phyloP scores from a whole-genome alignment of 2,113 vertebrate genomes.

The Phrynosoma blainvillii region DNA sequence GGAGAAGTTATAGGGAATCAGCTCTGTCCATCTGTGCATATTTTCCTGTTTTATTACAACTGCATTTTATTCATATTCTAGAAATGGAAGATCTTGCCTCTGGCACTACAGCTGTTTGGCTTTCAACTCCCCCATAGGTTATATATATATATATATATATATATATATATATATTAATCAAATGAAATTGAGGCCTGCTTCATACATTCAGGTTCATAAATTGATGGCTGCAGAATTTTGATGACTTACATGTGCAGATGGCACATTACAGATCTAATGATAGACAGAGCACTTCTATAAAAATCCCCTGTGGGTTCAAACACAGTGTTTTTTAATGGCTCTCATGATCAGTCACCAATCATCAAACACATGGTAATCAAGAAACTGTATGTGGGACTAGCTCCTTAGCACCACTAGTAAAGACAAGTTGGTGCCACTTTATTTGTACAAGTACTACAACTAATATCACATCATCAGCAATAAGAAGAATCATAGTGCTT shows the following conservation, averaged over 20 bases:
- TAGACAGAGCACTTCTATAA: neutral
- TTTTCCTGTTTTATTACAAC: constrained; percentile 1
- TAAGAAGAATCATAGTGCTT: no score
- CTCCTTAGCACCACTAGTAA: neutral
- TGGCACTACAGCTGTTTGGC: constrained; percentile 15
- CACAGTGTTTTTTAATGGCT: neutral
- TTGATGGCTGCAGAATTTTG: neutral
- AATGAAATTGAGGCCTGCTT: neutral
- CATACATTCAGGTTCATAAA: neutral
- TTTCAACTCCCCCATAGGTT: neutral
- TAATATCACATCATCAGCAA: no score
- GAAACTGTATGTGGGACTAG: neutral
- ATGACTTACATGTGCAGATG: neutral
- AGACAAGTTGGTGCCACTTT: no score
- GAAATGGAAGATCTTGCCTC: neutral
- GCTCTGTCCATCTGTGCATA: constrained; percentile 15
- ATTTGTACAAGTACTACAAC: no score
- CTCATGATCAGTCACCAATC: neutral
- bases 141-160: no score
- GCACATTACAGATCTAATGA: neutral
- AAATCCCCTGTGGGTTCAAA: neutral
- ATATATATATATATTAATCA: neutral
- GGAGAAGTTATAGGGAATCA: constrained; percentile 1
- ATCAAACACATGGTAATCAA: neutral
- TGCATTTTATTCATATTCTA: neutral